These are phyloP conservation scores for Oscheius sp. DNA, from an alignment of 2,888 invertebrate species.

Conservation along the genomic window DNA sequence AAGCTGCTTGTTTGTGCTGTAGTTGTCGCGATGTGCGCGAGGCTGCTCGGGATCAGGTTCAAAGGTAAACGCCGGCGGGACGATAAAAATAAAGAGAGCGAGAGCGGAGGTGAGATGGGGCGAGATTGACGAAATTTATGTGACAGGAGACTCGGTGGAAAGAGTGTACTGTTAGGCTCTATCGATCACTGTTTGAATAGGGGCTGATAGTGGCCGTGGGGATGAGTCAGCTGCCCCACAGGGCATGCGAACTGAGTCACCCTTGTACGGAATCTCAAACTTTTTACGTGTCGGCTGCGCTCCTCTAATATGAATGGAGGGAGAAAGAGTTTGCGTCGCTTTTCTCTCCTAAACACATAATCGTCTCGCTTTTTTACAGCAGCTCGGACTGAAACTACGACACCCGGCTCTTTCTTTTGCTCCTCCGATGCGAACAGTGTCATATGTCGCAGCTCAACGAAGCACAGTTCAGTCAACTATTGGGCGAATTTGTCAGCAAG, in stretches of 20 bases:
- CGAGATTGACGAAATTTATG: neutral
- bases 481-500: conserved; percentile 33
- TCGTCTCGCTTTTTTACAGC: conserved; percentile 15
- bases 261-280: neutral
- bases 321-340: neutral
- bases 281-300: neutral
- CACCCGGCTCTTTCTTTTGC: neutral
- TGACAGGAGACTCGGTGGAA: neutral
- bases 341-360: conserved; percentile 4
- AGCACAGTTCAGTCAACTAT: conserved; percentile 25
- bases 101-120: neutral
- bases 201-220: conserved; percentile 8
- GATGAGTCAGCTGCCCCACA: conserved; percentile 2
- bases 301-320: neutral
- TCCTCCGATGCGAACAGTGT: conserved; percentile 30
- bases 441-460: conserved; percentile 37
- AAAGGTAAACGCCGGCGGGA: conserved; percentile 30
- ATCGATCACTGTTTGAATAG: conserved; percentile 26
- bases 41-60: conserved; percentile 29
- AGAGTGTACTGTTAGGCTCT: neutral
- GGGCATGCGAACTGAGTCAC: conserved; percentile 13
- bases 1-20: conserved; percentile 2
- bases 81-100: conserved; percentile 20
- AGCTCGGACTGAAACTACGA: neutral
- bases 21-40: conserved; percentile 32